Base-by-base conservation (phyloP, 2,797 vertebrate genomes). In the Brachymystax lenok region DNA sequence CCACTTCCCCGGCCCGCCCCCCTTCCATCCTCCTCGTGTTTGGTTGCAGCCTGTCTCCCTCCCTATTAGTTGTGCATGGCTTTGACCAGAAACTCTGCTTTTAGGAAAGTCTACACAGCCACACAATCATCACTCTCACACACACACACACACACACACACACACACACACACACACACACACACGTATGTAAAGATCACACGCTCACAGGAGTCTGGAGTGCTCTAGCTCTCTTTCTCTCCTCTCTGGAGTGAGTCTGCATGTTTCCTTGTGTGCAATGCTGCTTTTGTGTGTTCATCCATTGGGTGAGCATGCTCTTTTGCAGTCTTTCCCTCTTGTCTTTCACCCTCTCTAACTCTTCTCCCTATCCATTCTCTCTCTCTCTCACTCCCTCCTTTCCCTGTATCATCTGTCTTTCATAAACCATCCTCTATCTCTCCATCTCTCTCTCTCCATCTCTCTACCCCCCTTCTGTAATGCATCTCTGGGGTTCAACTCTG, bases 61-160 rank as follows among this genome's bases (percentile, higher is more conserved):
- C 75, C 75, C 81, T 84, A 75, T 13, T 85, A 85, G 82, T 85
- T 90, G 90, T 90, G 90, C 90, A 91, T 89, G 90, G 89, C 88
- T 89, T 70, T 88, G 83, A 90, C 82, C 85, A 66, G 17, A 76
- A 61, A 54, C 74, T 81, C 73, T 80, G 84, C 88, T 86, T 84
- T 68, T 83, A 72, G 86, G 81, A 83, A n/a, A n/a, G n/a, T 61
- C 56, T 6, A 3, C 56, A 61, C n/a, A 91, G 85, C 85, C 84
- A 88, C 89, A 70, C 89, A 71, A 56, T 10, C 35, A 35, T 71
- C 83, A 17, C n/a, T 5, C n/a, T 40, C 52, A 70, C 35, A n/a
- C n/a, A n/a, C n/a, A n/a, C n/a, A 69, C 83, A 17, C n/a, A 12
- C n/a, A 56, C 52, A 70, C 35, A 24, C 24, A 24, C 24, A 24